phyloP scores from a whole-genome alignment of 2,113 vertebrate species.

The Enhydra lutris region DNA sequence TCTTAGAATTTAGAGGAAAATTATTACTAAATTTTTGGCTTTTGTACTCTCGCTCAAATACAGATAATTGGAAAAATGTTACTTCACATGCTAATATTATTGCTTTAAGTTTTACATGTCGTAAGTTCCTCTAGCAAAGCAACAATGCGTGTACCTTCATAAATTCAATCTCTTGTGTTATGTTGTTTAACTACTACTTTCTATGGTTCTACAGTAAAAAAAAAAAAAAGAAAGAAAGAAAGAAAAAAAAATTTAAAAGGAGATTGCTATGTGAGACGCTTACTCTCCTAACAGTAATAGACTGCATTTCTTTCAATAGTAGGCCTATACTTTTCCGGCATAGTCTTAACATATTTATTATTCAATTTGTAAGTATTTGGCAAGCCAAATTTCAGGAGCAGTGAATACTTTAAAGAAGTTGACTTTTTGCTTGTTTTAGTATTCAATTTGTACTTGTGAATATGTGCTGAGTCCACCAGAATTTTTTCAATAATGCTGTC shows the following conservation, averaged over 20 bases:
- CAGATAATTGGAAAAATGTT: background rate
- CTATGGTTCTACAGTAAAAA: background rate
- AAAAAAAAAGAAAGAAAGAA: background rate
- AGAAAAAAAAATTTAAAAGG: background rate
- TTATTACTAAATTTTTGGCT: background rate
- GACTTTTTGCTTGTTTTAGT: slow-evolving; percentile 27
- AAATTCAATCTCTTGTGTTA: background rate
- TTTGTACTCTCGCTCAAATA: background rate
- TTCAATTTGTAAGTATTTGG: background rate
- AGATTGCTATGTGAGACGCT: background rate
- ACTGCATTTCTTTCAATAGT: background rate
- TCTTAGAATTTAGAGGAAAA: background rate
- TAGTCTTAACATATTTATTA: background rate
- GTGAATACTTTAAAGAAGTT: slow-evolving; percentile 20
- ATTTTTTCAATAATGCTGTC: slow-evolving; percentile 43
- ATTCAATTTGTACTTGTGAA: slow-evolving; percentile 24
- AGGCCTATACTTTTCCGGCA: background rate
- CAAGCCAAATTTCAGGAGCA: background rate
- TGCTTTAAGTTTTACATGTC: background rate
- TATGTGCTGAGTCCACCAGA: background rate
- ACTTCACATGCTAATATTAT: background rate
- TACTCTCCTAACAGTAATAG: background rate
- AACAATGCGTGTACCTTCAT: background rate
- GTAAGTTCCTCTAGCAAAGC: background rate
- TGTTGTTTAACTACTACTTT: background rate